A percentile compares a stretch with the other conserved stretches of the same genome.
Evolutionary conservation across 2,797 vertebrate species (phyloP).

Genomic region (Cottoperca gobio): DNA sequence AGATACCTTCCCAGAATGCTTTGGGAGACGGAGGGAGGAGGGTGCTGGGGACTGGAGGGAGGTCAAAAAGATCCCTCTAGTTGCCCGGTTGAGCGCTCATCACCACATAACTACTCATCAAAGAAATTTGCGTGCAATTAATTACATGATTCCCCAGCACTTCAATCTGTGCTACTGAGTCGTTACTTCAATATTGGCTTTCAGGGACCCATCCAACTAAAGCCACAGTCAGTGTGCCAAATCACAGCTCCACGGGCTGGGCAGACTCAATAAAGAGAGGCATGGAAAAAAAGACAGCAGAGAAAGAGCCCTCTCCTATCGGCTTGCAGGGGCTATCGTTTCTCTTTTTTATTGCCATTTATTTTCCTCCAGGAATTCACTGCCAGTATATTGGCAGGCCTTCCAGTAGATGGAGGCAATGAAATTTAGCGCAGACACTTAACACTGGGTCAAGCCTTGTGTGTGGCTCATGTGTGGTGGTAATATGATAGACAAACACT

Average conservation of each 20-base stretch:
- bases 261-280: slow-evolving; percentile 90
- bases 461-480: slow-evolving; percentile 90
- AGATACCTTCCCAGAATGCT: slow-evolving; percentile 59
- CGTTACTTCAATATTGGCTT: slow-evolving; percentile 93
- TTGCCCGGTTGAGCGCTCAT: slow-evolving; percentile 90
- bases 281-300: slow-evolving; percentile 70
- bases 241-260: slow-evolving; percentile 90
- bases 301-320: slow-evolving; percentile 88
- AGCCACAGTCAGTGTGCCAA: slow-evolving; percentile 90
- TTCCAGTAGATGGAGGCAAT: slow-evolving; percentile 98
- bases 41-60: neutral
- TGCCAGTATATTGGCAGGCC: slow-evolving; percentile 98
- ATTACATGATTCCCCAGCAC: slow-evolving; percentile 96
- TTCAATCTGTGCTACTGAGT: slow-evolving; percentile 87
- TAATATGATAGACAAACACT: slow-evolving; percentile 96
- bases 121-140: slow-evolving; percentile 96
- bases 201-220: slow-evolving; percentile 88
- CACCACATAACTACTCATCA: slow-evolving; percentile 95
- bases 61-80: slow-evolving; percentile 78
- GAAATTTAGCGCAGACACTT: slow-evolving; percentile 99
- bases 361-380: slow-evolving; percentile 98
- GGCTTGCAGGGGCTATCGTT: slow-evolving; percentile 93
- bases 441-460: slow-evolving; percentile 94
- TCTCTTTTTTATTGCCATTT: slow-evolving; percentile 99
- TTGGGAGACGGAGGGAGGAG: slow-evolving; percentile 11